phyloP scores from a whole-genome alignment of 2,797 vertebrate species.

The Malurus splendens region DNA sequence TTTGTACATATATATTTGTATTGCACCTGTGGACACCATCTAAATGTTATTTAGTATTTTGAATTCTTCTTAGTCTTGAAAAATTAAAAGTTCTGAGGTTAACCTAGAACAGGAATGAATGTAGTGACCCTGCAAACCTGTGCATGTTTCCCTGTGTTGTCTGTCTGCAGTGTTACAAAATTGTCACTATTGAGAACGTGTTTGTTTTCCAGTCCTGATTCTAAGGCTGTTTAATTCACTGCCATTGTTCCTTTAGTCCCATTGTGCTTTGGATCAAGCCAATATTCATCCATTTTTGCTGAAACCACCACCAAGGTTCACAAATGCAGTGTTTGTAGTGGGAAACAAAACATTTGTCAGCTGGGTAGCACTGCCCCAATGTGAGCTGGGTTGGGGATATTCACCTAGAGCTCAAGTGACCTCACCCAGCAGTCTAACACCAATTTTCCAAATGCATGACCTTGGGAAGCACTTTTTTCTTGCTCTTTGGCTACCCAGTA shows the following conservation, averaged over 20 bases:
- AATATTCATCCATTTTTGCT: not conserved
- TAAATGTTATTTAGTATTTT: not conserved
- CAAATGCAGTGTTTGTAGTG: not conserved
- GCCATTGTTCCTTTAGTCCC: not conserved
- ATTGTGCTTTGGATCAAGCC: not conserved
- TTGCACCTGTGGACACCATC: not conserved
- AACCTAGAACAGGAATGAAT: not conserved
- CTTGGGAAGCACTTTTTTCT: not conserved
- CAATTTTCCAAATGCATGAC: not conserved
- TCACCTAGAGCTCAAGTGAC: not conserved
- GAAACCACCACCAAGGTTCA: not conserved
- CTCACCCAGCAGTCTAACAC: not conserved
- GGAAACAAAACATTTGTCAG: not conserved
- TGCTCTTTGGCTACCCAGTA: not conserved
- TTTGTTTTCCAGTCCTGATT: not conserved
- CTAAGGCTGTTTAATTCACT: not conserved
- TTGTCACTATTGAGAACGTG: not conserved
- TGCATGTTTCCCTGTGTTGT: not conserved
- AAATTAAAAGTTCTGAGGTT: not conserved
- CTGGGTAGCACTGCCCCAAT: not conserved
- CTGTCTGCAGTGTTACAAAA: not conserved
- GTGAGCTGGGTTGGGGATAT: not conserved
- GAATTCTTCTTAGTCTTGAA: not conserved
- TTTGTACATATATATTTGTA: too few species aligned
- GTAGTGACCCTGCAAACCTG: not conserved